These are phyloP conservation scores for Julus scanicus DNA, from an alignment of 2,888 invertebrate genomes.

Conservation along the genomic window DNA sequence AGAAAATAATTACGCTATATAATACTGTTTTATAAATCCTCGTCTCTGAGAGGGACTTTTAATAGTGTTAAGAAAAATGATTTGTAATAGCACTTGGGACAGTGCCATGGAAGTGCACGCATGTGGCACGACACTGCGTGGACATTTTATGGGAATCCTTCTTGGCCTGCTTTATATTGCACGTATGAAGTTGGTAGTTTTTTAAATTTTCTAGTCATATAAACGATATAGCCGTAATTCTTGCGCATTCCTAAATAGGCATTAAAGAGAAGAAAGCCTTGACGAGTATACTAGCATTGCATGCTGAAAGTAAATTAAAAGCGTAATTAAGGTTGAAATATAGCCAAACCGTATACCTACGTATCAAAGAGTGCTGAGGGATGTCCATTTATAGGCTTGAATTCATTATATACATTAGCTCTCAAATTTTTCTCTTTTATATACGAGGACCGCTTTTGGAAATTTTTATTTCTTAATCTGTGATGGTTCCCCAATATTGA, in stretches of 20 bases:
- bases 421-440: not conserved
- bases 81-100: slow-evolving; percentile 33
- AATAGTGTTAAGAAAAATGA: slow-evolving; percentile 20
- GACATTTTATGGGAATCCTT: not conserved
- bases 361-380: not conserved
- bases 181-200: slow-evolving; percentile 3
- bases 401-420: not conserved
- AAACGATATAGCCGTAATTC: slow-evolving; percentile 25
- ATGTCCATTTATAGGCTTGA: not conserved
- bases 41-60: slow-evolving; percentile 33
- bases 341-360: slow-evolving; percentile 14
- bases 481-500: not conserved
- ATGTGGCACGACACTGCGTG: not conserved
- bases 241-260: slow-evolving; percentile 28
- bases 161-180: slow-evolving; percentile 17
- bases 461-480: not conserved
- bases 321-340: slow-evolving; percentile 20
- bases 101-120: slow-evolving; percentile 21
- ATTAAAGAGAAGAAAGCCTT: slow-evolving; percentile 33
- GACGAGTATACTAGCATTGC: not conserved
- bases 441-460: not conserved
- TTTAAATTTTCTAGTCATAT: slow-evolving; percentile 7
- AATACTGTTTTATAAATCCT: slow-evolving; percentile 33
- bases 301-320: slow-evolving; percentile 33
- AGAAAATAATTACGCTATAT: slow-evolving; percentile 21